Base-by-base conservation (phyloP, 2,888 invertebrate species). In the Anoncus sp. region DNA sequence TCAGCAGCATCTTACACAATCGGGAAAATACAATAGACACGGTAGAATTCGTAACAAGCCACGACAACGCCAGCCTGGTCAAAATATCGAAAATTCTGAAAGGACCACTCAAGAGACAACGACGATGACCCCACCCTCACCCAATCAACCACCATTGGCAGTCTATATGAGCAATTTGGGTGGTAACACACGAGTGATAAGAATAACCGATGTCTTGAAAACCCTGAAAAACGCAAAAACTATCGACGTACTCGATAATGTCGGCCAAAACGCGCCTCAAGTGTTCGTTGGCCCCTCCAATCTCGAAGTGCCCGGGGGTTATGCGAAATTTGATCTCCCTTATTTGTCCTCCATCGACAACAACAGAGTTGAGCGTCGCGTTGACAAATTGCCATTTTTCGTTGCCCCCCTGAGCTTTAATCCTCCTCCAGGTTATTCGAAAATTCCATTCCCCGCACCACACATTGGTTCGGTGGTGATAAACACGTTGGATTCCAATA, bases 391-490 rank as follows among this genome's bases (percentile, higher is more conserved):
- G 1, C 96, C 97, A 0, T 97, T 97, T 91, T 97, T 97, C 85
- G 97, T 97, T 7, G 97, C 97, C 0, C 97, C 97, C 0, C 90
- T 97, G 24, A 97, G 96, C 86, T 97, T 97, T 86, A 95, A 95
- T 82, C 95, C 97, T n/a, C 97, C 97, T 0, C 93, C 94, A 59
- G 97, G 97, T 3, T 97, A 96, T 87, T 95, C 96, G 0, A 97
- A 97, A 91, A 97, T 97, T 80, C 95, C 96, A 0, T 94, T 97
- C 88, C 97, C 97, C 0, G 95, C 96, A 14, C 97, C 97, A 0
- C 97, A 97, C 85, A 96, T 97, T 0, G 97, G 97, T 1, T 97
- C 97, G 0, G 96, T 97, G 3, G 96, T 97, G 0, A 93, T 97
- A 1, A 95, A 95, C 84, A 92, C 93, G 6, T 60, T 87, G n/a